Evolutionary conservation across 2,888 invertebrate species (phyloP).

Genomic region (Ophion costatus): DNA sequence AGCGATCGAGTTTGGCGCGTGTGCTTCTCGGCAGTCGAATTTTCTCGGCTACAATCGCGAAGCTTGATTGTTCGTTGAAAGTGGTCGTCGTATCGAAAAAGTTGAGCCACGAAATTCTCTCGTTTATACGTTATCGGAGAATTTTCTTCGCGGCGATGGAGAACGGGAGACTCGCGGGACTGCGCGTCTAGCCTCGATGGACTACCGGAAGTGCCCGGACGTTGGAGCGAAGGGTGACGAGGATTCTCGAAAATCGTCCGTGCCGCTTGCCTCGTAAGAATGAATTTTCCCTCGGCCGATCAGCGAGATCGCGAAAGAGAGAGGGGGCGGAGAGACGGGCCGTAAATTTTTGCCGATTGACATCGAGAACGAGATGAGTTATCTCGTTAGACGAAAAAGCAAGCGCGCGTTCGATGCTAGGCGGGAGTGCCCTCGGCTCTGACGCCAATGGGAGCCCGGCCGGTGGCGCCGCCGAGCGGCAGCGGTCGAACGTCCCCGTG

Average conservation of each 20-base stretch:
- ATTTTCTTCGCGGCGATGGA: background rate
- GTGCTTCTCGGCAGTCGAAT: too few species aligned
- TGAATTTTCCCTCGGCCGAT: slow-evolving; percentile 54
- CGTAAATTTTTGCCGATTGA: too few species aligned
- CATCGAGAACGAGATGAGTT: background rate
- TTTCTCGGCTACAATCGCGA: too few species aligned
- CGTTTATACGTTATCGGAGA: background rate
- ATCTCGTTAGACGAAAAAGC: background rate
- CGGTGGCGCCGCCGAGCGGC: slow-evolving; percentile 38
- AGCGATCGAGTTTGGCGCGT: too few species aligned
- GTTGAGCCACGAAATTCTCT: too few species aligned
- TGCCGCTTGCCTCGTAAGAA: background rate
- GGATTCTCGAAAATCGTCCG: too few species aligned
- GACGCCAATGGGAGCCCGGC: background rate
- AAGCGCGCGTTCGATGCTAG: background rate
- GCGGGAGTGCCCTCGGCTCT: too few species aligned
- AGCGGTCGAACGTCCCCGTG: slow-evolving; percentile 48
- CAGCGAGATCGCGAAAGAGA: slow-evolving; percentile 60
- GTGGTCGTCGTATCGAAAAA: too few species aligned
- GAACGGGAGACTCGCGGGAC: background rate
- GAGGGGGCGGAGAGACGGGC: slow-evolving; percentile 10
- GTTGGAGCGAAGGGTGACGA: background rate
- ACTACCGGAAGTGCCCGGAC: background rate
- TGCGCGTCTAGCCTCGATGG: background rate
- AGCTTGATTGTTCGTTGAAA: too few species aligned